These are phyloP conservation scores for Gymnoscopelus braueri DNA, from an alignment of 2,797 vertebrate species.

Conservation along the genomic window DNA sequence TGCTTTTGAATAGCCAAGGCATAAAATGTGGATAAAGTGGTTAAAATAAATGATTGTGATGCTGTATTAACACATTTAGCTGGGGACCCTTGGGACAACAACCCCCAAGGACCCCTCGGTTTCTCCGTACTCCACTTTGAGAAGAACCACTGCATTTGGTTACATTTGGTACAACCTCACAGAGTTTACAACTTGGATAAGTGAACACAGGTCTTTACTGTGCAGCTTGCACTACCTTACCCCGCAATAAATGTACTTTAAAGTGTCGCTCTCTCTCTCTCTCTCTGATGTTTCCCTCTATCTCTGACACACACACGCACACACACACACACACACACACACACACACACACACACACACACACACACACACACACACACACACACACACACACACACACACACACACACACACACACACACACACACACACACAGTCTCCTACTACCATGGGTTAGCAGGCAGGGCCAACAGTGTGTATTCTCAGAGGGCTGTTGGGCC, in stretches of 20 bases:
- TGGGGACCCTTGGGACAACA: no score
- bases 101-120: no score
- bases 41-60: no score
- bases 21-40: no score
- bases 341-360: conserved; percentile 27
- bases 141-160: no score
- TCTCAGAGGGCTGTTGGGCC: conserved; percentile 71
- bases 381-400: conserved; percentile 20
- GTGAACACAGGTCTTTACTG: no score
- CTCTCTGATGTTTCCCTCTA: conserved; percentile 31
- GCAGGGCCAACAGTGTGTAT: conserved; percentile 64
- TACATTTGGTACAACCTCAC: no score
- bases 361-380: conserved; percentile 22
- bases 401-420: conserved; percentile 26
- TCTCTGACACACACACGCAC: conserved; percentile 30
- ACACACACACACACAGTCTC: conserved; percentile 21
- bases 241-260: conserved; percentile 57
- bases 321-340: conserved; percentile 2
- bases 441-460: conserved; percentile 43
- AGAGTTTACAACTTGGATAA: no score
- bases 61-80: no score
- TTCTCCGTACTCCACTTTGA: no score
- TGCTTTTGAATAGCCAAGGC: no score
- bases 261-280: conserved; percentile 43
- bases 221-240: conserved; percentile 23